phyloP scores from a whole-genome alignment of 2,888 invertebrate genomes.

The Apoderus coryli region DNA sequence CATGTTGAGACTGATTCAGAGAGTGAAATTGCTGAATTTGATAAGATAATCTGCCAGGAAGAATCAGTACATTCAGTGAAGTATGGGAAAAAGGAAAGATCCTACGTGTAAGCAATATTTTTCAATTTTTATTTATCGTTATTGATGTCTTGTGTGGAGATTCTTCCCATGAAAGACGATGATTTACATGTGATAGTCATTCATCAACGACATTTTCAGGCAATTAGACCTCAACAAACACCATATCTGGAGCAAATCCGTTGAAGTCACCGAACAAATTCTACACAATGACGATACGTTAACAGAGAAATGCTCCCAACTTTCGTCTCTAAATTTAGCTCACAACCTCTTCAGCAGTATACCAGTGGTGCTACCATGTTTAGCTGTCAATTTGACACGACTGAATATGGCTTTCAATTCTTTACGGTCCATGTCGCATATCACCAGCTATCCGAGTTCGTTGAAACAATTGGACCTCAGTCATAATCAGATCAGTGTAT shows the following conservation, averaged over 20 bases:
- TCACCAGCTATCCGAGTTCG: slow-evolving; percentile 78
- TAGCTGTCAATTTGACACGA: slow-evolving; percentile 72
- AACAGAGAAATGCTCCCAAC: slow-evolving; percentile 44
- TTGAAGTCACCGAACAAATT: slow-evolving; percentile 53
- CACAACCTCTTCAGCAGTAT: slow-evolving; percentile 83
- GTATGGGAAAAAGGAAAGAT: slow-evolving; percentile 30
- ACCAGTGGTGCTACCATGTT: slow-evolving; percentile 78
- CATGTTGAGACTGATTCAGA: slow-evolving; percentile 28
- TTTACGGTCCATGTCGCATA: slow-evolving; percentile 64
- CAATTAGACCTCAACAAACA: slow-evolving; percentile 55
- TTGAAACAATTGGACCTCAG: slow-evolving; percentile 87
- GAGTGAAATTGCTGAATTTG: slow-evolving; percentile 26
- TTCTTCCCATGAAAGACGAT: too few relatives aligned
- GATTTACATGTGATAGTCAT: too few relatives aligned
- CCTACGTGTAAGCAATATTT: slow-evolving; percentile 25
- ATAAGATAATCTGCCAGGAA: slow-evolving; percentile 24
- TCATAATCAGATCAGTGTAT: slow-evolving; percentile 79
- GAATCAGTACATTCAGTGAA: slow-evolving; percentile 26
- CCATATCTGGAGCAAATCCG: slow-evolving; percentile 58
- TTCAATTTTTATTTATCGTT: not conserved
- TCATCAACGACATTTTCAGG: slow-evolving; percentile 27
- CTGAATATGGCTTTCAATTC: slow-evolving; percentile 88
- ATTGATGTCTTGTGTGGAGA: not conserved
- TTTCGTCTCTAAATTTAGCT: slow-evolving; percentile 70
- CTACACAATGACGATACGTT: slow-evolving; percentile 41